Evolutionary conservation across 92 coral and sea anemone species (phyloP).

Genomic region (Pocillopora meandrina): DNA sequence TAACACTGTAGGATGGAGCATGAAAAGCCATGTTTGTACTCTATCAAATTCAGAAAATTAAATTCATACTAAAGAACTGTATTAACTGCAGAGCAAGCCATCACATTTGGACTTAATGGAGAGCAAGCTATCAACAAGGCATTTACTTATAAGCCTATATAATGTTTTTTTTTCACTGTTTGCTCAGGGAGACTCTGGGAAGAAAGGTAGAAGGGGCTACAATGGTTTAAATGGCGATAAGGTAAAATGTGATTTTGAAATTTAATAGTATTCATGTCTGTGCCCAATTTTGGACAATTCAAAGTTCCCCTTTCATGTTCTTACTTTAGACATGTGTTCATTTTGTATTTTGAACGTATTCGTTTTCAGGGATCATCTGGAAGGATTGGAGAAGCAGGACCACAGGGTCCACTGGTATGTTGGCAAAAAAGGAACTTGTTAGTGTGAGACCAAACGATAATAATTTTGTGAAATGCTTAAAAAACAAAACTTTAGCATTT

Average conservation of each 20-base stretch:
- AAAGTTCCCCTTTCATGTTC: not conserved
- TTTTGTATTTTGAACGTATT: not conserved
- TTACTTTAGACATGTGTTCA: not conserved
- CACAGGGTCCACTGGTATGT: constrained; percentile 50
- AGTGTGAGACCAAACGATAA: not conserved
- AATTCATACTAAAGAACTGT: no score
- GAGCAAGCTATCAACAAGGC: no score
- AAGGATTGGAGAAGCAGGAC: constrained; percentile 57
- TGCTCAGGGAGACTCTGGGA: constrained; percentile 42
- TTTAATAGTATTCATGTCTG: not conserved
- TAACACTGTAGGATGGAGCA: no score
- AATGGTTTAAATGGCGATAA: constrained; percentile 33
- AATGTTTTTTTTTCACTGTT: not conserved
- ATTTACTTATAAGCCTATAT: not conserved
- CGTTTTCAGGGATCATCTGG: constrained; percentile 49
- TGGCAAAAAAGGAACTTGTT: not conserved
- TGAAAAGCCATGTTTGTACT: no score
- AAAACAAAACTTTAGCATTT: no score
- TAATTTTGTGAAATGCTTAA: no score
- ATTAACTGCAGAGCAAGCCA: no score
- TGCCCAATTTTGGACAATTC: not conserved
- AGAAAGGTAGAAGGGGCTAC: constrained; percentile 31
- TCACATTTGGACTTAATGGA: no score
- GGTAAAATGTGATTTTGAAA: constrained; percentile 17
- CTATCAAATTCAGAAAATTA: no score